Evolutionary conservation across 30 jellyfish, hydroid and myxozoan genomes (phyloP).

Genomic region (Pelagia noctiluca): DNA sequence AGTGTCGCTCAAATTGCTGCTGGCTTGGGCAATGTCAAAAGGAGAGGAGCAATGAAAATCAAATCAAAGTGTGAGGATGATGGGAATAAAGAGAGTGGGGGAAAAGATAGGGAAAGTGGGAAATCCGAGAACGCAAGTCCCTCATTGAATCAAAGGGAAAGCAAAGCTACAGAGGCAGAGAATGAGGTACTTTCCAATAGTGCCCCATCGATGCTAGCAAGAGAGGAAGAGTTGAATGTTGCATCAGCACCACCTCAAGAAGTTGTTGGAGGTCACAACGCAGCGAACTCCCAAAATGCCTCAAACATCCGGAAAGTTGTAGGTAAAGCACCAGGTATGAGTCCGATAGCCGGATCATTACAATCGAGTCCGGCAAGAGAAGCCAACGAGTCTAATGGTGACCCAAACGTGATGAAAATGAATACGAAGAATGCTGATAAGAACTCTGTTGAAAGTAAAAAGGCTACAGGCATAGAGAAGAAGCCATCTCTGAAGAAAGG

Average conservation of each 20-base stretch:
- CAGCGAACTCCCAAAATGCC: neutral
- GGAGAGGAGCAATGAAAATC: conserved; percentile 28
- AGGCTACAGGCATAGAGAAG: no score
- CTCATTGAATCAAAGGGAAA: neutral
- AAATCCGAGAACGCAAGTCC: neutral
- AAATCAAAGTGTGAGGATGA: conserved; percentile 1
- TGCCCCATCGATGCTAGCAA: neutral
- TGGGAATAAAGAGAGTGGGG: neutral
- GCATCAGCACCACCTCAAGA: neutral
- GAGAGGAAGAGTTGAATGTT: neutral
- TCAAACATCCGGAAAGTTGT: neutral
- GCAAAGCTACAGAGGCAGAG: neutral
- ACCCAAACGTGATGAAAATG: neutral
- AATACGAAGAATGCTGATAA: neutral
- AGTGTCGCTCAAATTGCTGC: conserved; percentile 46
- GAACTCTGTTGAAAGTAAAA: no score
- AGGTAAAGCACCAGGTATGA: neutral
- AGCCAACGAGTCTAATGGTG: neutral
- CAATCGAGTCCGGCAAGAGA: neutral
- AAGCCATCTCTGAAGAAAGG: no score
- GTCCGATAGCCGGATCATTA: conserved; percentile 13
- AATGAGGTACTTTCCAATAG: neutral
- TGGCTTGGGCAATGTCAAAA: conserved; percentile 29
- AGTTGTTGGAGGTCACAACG: neutral
- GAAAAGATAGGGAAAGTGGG: neutral